A percentile compares a stretch with the other conserved stretches of the same genome.
These are phyloP conservation scores for Heliconius ismenius DNA, from an alignment of 2,888 invertebrate genomes.

Conservation along the genomic window DNA sequence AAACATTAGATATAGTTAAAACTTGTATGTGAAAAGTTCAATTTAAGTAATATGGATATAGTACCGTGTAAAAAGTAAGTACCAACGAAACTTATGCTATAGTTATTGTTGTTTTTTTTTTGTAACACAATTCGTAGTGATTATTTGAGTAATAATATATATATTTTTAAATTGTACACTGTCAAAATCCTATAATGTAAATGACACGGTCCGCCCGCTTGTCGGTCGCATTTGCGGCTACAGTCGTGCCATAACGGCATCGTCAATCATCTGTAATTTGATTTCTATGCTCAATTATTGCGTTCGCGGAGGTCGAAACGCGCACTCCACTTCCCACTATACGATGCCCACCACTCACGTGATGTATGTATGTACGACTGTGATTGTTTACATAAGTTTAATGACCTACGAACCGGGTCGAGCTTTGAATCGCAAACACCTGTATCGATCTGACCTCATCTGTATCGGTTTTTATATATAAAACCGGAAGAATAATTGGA, in stretches of 20 bases:
- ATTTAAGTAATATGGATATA: neutral
- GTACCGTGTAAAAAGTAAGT: too few relatives aligned
- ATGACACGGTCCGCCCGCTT: constrained; percentile 72
- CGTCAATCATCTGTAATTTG: constrained; percentile 82
- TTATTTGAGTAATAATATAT: neutral
- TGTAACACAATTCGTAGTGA: neutral
- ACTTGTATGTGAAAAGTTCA: neutral
- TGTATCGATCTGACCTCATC: constrained; percentile 24
- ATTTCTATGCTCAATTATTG: constrained; percentile 82
- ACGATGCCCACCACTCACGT: constrained; percentile 54
- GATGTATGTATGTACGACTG: constrained; percentile 43
- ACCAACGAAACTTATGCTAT: neutral
- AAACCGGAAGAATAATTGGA: neutral
- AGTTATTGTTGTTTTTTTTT: neutral
- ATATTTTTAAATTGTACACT: constrained; percentile 36
- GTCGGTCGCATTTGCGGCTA: constrained; percentile 72
- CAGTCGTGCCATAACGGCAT: constrained; percentile 79
- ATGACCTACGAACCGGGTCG: constrained; percentile 38
- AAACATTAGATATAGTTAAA: neutral
- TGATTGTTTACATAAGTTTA: constrained; percentile 41
- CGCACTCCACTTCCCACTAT: constrained; percentile 64
- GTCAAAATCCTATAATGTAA: constrained; percentile 74
- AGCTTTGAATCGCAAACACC: constrained; percentile 27
- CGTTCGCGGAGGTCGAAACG: constrained; percentile 76
- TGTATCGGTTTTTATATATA: constrained; percentile 18